Conservation (phyloP, 2,797 vertebrate species). For the Sebastes nivosus region DNA sequence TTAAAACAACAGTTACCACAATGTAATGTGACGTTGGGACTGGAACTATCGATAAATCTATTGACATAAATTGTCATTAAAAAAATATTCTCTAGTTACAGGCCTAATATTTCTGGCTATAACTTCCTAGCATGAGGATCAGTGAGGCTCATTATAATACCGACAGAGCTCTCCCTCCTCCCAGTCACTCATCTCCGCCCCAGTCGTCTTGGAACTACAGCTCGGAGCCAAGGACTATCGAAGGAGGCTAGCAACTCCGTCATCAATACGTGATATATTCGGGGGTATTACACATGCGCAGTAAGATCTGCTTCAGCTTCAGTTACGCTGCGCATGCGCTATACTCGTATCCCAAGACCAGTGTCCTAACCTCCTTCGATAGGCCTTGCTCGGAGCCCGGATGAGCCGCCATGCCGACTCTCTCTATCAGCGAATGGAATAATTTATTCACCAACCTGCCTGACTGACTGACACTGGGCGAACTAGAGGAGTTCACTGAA, state of each 20-base stretch:
- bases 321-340: no score
- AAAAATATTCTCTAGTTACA: neutral
- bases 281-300: no score
- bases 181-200: conserved; percentile 58
- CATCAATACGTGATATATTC: no score
- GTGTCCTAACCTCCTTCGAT: no score
- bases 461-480: conserved; percentile 36
- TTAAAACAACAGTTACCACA: neutral
- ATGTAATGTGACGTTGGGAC: neutral
- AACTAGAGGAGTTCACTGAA: conserved; percentile 53
- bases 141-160: conserved; percentile 25
- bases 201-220: conserved; percentile 54
- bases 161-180: conserved; percentile 10
- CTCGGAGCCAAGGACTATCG: conserved; percentile 7
- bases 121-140: neutral
- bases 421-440: conserved; percentile 48
- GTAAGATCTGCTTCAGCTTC: no score
- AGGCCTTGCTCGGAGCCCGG: conserved; percentile 62
- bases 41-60: neutral
- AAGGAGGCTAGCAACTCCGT: accelerated
- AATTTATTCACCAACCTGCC: conserved; percentile 66
- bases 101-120: neutral
- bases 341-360: no score
- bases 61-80: neutral
- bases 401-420: conserved; percentile 78